phyloP scores from a whole-genome alignment of 2,888 invertebrate species.

The Ormia ochracea region DNA sequence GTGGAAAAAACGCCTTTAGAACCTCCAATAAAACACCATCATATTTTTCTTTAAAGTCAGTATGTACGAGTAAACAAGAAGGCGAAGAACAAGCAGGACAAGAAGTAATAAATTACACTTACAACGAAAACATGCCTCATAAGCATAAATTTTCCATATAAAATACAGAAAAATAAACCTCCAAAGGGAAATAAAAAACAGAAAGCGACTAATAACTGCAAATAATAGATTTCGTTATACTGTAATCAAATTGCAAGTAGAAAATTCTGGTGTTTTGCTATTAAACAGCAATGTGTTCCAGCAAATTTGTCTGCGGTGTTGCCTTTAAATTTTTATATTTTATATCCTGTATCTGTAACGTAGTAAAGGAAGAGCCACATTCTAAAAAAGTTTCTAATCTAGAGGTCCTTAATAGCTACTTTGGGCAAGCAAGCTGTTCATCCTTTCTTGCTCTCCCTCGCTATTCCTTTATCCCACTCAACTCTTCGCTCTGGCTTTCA shows the following conservation, averaged over 20 bases:
- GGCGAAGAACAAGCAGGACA: background rate
- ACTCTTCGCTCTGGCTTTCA: background rate
- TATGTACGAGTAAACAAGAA: background rate
- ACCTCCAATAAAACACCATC: slow-evolving; percentile 18
- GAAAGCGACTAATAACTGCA: slow-evolving; percentile 55
- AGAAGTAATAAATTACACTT: slow-evolving; percentile 43
- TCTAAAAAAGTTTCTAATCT: slow-evolving; percentile 26
- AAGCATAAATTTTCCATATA: slow-evolving; percentile 56
- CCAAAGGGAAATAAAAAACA: slow-evolving; percentile 17
- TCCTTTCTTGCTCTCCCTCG: background rate
- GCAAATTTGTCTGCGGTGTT: background rate
- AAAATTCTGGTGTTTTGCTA: slow-evolving; percentile 7
- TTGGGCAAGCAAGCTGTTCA: slow-evolving; percentile 29
- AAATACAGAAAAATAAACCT: slow-evolving; percentile 1
- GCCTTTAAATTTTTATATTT: slow-evolving; percentile 32
- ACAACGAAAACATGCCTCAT: slow-evolving; percentile 44
- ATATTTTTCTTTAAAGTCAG: slow-evolving; percentile 15
- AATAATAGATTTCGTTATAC: slow-evolving; percentile 57
- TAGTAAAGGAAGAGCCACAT: background rate
- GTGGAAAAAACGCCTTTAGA: slow-evolving; percentile 20
- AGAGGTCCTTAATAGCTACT: slow-evolving; percentile 39
- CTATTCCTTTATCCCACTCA: no score
- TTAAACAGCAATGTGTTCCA: background rate
- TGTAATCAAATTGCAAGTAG: slow-evolving; percentile 50
- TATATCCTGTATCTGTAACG: slow-evolving; percentile 33